Percentiles rank a stretch among this genome's conserved stretches.
Evolutionary conservation across 2,888 invertebrate species (phyloP).

Genomic region (Tanypteryx hageni): DNA sequence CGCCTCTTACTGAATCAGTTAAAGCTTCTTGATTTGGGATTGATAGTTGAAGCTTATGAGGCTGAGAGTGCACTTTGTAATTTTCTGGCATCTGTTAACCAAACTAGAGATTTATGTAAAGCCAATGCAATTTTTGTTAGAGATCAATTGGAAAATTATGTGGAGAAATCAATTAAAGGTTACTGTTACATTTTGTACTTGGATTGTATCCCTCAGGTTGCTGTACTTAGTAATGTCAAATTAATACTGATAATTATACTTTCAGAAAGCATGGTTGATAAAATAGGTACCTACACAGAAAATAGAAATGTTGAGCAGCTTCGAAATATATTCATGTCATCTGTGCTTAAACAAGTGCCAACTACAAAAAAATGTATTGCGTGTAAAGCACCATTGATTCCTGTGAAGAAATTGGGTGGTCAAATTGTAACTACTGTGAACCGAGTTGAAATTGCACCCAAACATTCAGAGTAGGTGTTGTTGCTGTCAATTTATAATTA

Average conservation of each 20-base stretch:
- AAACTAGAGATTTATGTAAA: slow-evolving; percentile 57
- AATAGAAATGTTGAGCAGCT: slow-evolving; percentile 59
- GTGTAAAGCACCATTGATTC: slow-evolving; percentile 77
- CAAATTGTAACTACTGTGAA: slow-evolving; percentile 73
- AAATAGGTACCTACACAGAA: not conserved
- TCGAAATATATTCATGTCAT: slow-evolving; percentile 15
- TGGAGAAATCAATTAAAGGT: slow-evolving; percentile 55
- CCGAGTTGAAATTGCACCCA: slow-evolving; percentile 71
- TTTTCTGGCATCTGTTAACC: slow-evolving; percentile 68
- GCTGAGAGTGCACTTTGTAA: slow-evolving; percentile 76
- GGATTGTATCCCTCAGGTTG: not conserved
- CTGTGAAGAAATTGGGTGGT: slow-evolving; percentile 79
- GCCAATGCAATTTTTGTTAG: slow-evolving; percentile 58
- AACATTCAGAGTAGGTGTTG: slow-evolving; percentile 67
- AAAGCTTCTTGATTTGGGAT: slow-evolving; percentile 84
- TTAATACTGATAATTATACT: not conserved
- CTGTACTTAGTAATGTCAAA: not conserved
- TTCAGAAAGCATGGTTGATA: slow-evolving; percentile 53
- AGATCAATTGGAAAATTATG: slow-evolving; percentile 60
- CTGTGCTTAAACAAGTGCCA: not conserved
- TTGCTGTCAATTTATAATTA: not conserved
- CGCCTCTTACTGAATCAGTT: slow-evolving; percentile 82
- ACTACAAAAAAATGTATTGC: slow-evolving; percentile 76
- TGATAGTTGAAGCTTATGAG: slow-evolving; percentile 84
- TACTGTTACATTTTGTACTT: not conserved